These are phyloP conservation scores for Stegophylla sp. DNA, from an alignment of 2,888 invertebrate genomes.

Conservation along the genomic window DNA sequence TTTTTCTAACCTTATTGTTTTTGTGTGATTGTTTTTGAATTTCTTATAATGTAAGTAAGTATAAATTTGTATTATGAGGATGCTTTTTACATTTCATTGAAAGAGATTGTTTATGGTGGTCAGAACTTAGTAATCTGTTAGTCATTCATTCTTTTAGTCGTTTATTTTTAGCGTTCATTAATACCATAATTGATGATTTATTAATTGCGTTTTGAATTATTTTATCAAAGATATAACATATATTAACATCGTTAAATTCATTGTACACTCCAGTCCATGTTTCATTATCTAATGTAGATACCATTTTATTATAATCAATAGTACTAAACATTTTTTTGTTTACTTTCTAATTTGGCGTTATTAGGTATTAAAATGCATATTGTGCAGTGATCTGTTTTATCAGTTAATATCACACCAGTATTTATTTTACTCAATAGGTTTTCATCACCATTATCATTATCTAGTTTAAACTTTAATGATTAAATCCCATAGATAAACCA, in stretches of 20 bases:
- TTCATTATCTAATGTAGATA: neutral
- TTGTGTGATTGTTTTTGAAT: neutral
- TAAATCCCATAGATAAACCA: neutral
- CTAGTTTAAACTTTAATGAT: neutral
- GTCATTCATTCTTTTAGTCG: neutral
- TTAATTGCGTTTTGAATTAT: too few species aligned
- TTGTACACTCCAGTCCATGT: neutral
- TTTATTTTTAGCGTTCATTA: neutral
- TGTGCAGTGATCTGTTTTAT: too few species aligned
- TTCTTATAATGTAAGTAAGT: neutral
- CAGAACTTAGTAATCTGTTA: neutral
- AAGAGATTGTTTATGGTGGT: neutral
- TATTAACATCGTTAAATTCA: too few species aligned
- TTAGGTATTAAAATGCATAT: too few species aligned
- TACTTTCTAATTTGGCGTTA: too few species aligned
- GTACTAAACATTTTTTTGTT: neutral
- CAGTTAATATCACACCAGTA: too few species aligned
- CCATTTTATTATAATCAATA: neutral
- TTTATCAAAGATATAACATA: too few species aligned
- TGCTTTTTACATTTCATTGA: conserved; percentile 4
- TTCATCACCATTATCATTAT: too few species aligned
- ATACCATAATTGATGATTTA: too few species aligned
- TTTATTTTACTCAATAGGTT: too few species aligned
- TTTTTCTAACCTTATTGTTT: neutral
- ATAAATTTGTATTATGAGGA: neutral